Evolutionary conservation across 2,888 invertebrate species (phyloP).

Genomic region (Achlya flavicornis): DNA sequence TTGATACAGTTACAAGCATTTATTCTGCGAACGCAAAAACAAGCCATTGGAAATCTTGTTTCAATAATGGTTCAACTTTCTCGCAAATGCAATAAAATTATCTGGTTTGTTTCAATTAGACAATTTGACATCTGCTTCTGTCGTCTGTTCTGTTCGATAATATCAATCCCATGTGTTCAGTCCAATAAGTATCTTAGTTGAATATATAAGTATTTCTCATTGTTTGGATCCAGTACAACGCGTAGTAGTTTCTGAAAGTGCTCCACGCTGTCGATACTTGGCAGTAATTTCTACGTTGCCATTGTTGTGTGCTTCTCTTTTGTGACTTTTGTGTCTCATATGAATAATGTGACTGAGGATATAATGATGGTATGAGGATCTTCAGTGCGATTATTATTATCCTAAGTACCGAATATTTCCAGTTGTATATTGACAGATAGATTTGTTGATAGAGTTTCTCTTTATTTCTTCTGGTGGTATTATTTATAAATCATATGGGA

Average conservation of each 20-base stretch:
- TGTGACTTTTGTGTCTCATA: slow-evolving; percentile 55
- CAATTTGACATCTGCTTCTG: background rate
- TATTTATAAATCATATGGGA: background rate
- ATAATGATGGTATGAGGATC: slow-evolving; percentile 26
- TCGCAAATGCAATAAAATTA: background rate
- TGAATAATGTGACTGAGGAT: slow-evolving; percentile 48
- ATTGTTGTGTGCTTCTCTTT: slow-evolving; percentile 54
- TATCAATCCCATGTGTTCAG: slow-evolving; percentile 10
- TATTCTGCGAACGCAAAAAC: background rate
- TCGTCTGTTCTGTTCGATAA: background rate
- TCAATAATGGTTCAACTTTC: background rate
- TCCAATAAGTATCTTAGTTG: slow-evolving; percentile 23
- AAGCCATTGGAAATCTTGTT: background rate
- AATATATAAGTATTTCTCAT: slow-evolving; percentile 47
- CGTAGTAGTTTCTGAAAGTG: slow-evolving; percentile 54
- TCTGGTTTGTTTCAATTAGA: background rate
- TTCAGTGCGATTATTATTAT: slow-evolving; percentile 8
- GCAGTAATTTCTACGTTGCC: slow-evolving; percentile 59
- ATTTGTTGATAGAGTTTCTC: no score
- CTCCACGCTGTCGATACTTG: slow-evolving; percentile 55
- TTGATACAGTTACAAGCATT: slow-evolving; percentile 32
- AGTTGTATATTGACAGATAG: slow-evolving; percentile 14
- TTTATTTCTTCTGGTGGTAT: background rate
- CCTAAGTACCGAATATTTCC: slow-evolving; percentile 7
- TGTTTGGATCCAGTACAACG: slow-evolving; percentile 50